These are phyloP conservation scores for Spea bombifrons DNA, from an alignment of 2,113 vertebrate species.

Conservation along the genomic window DNA sequence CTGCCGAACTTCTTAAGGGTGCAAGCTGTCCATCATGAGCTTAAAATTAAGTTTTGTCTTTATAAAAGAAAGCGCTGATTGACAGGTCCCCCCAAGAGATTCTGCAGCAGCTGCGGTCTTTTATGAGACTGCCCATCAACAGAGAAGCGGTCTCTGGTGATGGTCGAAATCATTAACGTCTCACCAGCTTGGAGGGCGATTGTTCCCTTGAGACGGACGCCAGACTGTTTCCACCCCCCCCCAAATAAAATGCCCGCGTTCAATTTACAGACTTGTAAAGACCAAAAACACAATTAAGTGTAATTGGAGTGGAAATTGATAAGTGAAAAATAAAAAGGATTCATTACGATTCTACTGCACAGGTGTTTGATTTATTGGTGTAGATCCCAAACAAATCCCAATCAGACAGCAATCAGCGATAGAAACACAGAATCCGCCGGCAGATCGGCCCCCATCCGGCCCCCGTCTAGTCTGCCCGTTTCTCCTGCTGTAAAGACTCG, in stretches of 20 bases:
- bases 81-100: conserved; percentile 1
- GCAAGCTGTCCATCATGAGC: background rate
- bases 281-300: background rate
- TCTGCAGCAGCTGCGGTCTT: conserved; percentile 19
- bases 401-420: too few relatives aligned
- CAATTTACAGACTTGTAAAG: background rate
- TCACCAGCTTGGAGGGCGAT: conserved; percentile 35
- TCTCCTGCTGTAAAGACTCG: too few relatives aligned
- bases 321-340: background rate
- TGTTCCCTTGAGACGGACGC: conserved; percentile 1
- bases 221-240: background rate
- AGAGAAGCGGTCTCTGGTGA: conserved; percentile 30
- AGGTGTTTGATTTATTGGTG: too few relatives aligned
- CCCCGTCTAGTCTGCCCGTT: too few relatives aligned
- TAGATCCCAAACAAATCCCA: too few relatives aligned
- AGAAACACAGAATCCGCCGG: too few relatives aligned
- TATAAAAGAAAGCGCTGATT: conserved; percentile 9
- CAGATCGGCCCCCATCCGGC: too few relatives aligned
- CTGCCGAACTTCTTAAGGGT: conserved; percentile 27
- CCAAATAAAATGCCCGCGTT: background rate
- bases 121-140: conserved; percentile 27
- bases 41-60: background rate
- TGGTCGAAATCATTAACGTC: conserved; percentile 37
- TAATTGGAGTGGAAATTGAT: background rate
- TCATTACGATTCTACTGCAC: too few relatives aligned